phyloP scores from a whole-genome alignment of 2,113 vertebrate species.

The Ursus arctos region DNA sequence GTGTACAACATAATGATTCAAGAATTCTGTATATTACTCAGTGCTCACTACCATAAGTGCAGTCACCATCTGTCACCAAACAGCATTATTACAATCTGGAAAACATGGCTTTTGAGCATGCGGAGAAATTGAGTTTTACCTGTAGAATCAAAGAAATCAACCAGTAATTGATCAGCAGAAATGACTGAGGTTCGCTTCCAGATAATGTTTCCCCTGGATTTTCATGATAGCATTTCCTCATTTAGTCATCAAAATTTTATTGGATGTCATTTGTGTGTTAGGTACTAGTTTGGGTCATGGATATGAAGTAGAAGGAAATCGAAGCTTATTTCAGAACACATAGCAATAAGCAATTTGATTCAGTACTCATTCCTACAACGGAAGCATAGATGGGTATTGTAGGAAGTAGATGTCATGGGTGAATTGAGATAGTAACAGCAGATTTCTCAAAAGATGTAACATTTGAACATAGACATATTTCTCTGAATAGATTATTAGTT shows the following conservation, averaged over 20 bases:
- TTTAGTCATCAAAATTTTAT: constrained; percentile 35
- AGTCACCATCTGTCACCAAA: background rate
- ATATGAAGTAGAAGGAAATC: constrained; percentile 20
- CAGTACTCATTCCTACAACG: background rate
- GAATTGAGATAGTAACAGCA: background rate
- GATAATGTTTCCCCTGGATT: background rate
- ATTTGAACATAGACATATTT: background rate
- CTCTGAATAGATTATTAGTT: constrained; percentile 23
- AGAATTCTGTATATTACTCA: background rate
- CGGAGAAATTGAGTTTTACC: background rate
- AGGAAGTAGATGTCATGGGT: background rate
- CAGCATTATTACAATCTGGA: background rate
- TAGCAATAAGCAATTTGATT: background rate
- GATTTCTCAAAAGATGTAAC: constrained; percentile 47
- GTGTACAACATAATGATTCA: background rate
- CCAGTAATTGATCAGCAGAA: background rate
- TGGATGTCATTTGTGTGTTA: constrained; percentile 3
- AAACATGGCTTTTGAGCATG: background rate
- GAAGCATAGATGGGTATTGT: background rate
- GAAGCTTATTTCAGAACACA: background rate
- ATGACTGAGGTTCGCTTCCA: background rate
- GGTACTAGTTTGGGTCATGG: background rate
- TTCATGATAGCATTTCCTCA: background rate
- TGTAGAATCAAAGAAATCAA: background rate
- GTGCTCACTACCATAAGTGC: background rate